Evolutionary conservation across 92 coral and sea anemone genomes (phyloP), one percentile per base, ranked within the genome.

Genomic region (Pocillopora meandrina): DNA sequence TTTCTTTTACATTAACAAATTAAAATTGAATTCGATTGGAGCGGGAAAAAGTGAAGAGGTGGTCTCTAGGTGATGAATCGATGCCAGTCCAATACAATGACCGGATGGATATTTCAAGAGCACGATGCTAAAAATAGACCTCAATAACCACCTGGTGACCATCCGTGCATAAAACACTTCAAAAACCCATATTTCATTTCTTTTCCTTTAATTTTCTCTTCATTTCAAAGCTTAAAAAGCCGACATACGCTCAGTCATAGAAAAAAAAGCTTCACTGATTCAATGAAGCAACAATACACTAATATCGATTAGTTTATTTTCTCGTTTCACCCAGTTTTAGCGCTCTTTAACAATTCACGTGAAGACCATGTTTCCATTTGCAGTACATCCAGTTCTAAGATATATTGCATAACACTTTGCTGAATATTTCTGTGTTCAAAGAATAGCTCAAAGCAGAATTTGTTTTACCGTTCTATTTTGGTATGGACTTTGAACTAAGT

Each of bases 111-210:
- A 78, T 78, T 78, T 79, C 33, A 55, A 55, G 74, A 14, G 19
- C 65, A 14, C 17, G 56, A 33, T 58, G 69, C 78, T 81, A 81
- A 3, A 81, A 42, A 81, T 81, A 81, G 78, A 67, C 10, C 10
- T 13, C 13, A 71, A 15, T 21, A 10, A 31, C 70, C 1, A 35
- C 70, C 85, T 70, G 78, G 52, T 81, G 85, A 15, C 33, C 31
- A 12, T 15, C n/a, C 7, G 73, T 16, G 52, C 52, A 33, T 17
- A 55, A 34, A 9, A 68, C 52, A 42, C 52, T 42, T 42, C 8
- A 42, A 42, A 42, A 42, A 7, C 52, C 52, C 52, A 42, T 42
- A 42, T 42, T 42, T 42, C 52, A 42, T 42, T 42, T 42, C 33
- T 68, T 16, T 35, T 15, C n/a, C 13, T 49, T 16, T 16, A 36